phyloP scores from a whole-genome alignment of 2,113 vertebrate genomes.

The Lophotis ruficrista region DNA sequence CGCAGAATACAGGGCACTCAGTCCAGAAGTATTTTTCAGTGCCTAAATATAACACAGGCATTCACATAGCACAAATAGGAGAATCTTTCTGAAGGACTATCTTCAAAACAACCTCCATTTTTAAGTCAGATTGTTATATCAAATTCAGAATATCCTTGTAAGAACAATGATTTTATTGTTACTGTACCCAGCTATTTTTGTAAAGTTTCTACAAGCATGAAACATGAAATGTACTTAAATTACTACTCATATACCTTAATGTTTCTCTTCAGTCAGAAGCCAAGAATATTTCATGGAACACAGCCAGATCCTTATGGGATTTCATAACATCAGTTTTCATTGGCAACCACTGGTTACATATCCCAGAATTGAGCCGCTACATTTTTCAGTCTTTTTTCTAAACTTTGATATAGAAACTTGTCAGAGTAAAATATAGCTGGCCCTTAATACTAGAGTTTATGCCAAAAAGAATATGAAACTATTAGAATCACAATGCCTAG shows the following conservation, averaged over 20 bases:
- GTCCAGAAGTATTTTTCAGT: conserved; percentile 31
- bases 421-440: background rate
- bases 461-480: background rate
- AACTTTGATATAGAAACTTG: background rate
- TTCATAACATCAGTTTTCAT: background rate
- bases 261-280: background rate
- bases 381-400: background rate
- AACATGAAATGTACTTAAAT: background rate
- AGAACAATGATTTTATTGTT: conserved; percentile 14
- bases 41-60: conserved; percentile 48
- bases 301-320: background rate
- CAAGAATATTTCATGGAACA: background rate
- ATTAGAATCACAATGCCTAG: background rate
- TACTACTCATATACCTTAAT: background rate
- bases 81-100: conserved; percentile 31
- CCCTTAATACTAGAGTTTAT: background rate
- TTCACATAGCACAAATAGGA: conserved; percentile 18
- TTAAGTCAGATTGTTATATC: background rate
- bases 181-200: background rate
- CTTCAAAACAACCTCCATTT: conserved; percentile 12
- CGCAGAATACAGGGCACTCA: conserved; percentile 12
- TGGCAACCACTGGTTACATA: background rate
- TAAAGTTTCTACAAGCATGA: background rate
- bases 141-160: conserved; percentile 10
- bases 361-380: background rate